Evolutionary conservation across 1,140 invertebrate genomes (phyloP).

Genomic region (Sminthurides bifidus): DNA sequence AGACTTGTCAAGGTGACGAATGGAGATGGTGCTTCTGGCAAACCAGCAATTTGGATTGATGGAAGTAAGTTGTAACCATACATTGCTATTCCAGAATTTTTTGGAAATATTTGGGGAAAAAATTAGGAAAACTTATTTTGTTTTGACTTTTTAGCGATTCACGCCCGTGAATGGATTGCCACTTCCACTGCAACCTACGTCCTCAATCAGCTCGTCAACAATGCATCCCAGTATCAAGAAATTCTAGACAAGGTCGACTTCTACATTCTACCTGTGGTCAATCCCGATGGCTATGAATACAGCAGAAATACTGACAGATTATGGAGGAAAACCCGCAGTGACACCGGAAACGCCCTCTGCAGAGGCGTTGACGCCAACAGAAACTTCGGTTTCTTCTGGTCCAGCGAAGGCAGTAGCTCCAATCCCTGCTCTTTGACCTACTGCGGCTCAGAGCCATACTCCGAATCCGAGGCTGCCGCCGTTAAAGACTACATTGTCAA

Average conservation of each 20-base stretch:
- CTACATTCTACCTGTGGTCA: constrained; percentile 13
- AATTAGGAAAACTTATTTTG: too few relatives aligned
- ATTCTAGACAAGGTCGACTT: constrained; percentile 11
- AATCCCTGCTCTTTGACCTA: constrained; percentile 12
- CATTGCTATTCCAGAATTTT: too few relatives aligned
- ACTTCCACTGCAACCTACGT: constrained; percentile 49
- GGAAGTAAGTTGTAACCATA: too few relatives aligned
- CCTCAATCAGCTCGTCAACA: constrained; percentile 46
- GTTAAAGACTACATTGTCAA: constrained; percentile 9
- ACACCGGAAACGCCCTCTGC: not conserved
- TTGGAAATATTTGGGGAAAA: too few relatives aligned
- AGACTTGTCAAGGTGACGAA: too few relatives aligned
- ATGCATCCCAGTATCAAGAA: constrained; percentile 34
- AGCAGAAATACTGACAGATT: constrained; percentile 44
- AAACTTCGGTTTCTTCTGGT: constrained; percentile 40
- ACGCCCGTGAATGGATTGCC: constrained; percentile 55
- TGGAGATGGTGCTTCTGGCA: too few relatives aligned
- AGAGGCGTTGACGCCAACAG: constrained; percentile 31
- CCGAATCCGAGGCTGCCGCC: constrained; percentile 56
- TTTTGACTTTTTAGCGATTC: constrained; percentile 35
- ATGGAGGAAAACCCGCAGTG: constrained; percentile 16
- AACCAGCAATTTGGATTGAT: too few relatives aligned
- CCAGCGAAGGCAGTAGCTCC: not conserved
- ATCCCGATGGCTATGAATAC: constrained; percentile 50
- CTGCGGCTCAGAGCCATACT: constrained; percentile 55